Evolutionary conservation across 2,888 invertebrate genomes (phyloP).

Genomic region (Eupsilia transversa): DNA sequence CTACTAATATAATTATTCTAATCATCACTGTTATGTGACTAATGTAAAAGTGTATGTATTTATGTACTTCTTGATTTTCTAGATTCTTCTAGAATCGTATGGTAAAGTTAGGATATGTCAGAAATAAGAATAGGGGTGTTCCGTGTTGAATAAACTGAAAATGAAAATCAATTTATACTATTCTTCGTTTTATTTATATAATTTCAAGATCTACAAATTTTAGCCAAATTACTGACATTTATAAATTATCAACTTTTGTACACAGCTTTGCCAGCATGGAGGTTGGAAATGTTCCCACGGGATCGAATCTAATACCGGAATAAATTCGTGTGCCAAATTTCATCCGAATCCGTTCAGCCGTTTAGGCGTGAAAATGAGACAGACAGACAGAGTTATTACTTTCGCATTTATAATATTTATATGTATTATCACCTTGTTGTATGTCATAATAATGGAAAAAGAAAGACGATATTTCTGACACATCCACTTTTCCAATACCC

Average conservation of each 20-base stretch:
- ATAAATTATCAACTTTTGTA: no score
- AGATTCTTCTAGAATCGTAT: background rate
- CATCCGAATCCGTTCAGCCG: no score
- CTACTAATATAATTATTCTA: conserved; percentile 31
- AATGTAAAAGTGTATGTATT: conserved; percentile 32
- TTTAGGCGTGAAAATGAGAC: no score
- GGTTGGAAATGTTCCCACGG: no score
- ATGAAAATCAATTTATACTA: background rate
- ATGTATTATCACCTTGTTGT: no score
- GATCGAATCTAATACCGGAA: no score
- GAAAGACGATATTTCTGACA: background rate
- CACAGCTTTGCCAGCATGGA: no score
- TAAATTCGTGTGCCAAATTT: no score
- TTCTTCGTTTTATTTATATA: background rate
- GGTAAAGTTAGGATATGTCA: conserved; percentile 7
- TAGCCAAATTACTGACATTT: background rate
- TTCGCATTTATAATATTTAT: no score
- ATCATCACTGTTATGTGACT: background rate
- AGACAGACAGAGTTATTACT: no score
- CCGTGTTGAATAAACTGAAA: background rate
- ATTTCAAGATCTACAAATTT: background rate
- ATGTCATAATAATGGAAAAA: background rate
- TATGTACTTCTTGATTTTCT: conserved; percentile 25
- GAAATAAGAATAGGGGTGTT: background rate
- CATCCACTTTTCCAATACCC: conserved; percentile 31